Base-by-base conservation (phyloP, 2,797 vertebrate species). In the Myripristis jacobus region DNA sequence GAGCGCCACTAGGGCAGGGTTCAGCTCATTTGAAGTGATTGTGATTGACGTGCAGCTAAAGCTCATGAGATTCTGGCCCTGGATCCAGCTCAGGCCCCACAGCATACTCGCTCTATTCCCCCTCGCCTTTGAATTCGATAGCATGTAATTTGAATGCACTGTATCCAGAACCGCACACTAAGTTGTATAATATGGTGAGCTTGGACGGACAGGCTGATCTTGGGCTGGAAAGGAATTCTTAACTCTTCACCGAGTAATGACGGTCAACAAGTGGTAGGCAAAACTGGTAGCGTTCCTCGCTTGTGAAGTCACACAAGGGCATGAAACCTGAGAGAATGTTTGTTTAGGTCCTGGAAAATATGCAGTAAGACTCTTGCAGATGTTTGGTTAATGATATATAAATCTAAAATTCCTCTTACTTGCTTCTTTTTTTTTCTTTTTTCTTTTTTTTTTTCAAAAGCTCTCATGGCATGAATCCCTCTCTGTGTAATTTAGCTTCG, bases 111-210 rank as follows among this genome's bases (percentile, higher is more conserved):
- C 68, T 82, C 78, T 44, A 51, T 58, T 65, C 71, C 68, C 54
- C 66, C 58, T 73, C 22, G 53, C 71, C 55, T 90, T 91, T 91
- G 87, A 91, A 93, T 91, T 73, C 6, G 87, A 93, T 92, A 93
- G 84, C 89, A 88, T 95, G 88, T 92, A 91, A 92, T 94, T 94
- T 93, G 81, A 91, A 90, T 81, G 88, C 59, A 41, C 81, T 80
- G 78, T 67, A 66, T 91, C 89, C 90, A 93, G 88, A 93, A 92
- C 92, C 90, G 43, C 90, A 89, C 74, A 79, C 79, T 82, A 80
- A 82, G 81, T 90, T 92, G 84, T 89, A 87, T 92, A 92, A 91
- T 81, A 84, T 87, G 79, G 88, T 82, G 77, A 63, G 83, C 72
- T 89, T 86, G 84, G 80, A 88, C 21, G 25, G 51, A 75, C 34